Base-by-base conservation (phyloP, 2,113 vertebrate species). In the Poecilia latipinna region DNA sequence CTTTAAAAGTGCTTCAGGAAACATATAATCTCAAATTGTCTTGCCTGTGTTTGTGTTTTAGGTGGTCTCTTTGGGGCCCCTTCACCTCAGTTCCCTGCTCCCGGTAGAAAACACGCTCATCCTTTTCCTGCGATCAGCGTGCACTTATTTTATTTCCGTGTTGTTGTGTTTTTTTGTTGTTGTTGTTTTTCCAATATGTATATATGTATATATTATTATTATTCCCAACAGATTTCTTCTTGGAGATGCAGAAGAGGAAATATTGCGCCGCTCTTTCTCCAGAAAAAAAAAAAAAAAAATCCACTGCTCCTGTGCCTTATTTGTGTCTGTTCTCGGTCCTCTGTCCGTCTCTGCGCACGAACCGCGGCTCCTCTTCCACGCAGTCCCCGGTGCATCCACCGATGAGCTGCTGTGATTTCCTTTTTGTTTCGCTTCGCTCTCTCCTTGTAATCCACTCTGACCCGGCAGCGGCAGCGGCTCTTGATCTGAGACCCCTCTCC, bases 41-140 rank as follows among this genome's bases (percentile, higher is more conserved):
- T 74, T 74, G 48, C 48, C 10, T 37, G 64, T 39, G 60, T 26
- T 51, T 74, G 31, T 70, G 2, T 48, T 48, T 19, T 48, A 19
- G 5, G 79, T 63, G 61, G 77, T 65, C 24, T 72, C 72, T 83
- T n/a, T 28, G 8, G 29, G 75, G 76, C 61, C 74, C 74, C 74
- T 82, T 90, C 90, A 92, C 90, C 90, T 93, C 86, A 73, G 77
- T 75, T 65, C 77, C 63, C 77, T 73, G 57, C 70, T 73, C 69
- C 77, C 67, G 29, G 83, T 78, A 84, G 63, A 83, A 75, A 69
- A 70, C 83, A 78, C 68, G 70, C 80, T 74, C 92, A 92, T 91
- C 83, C 67, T 89, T 70, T 70, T 72, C 48, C 70, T 61, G 48
- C 66, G 29, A 64, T 32, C 75, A 33, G 35, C 35, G 24, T 11